phyloP scores from a whole-genome alignment of 2,888 invertebrate genomes.

The Syritta pipiens region DNA sequence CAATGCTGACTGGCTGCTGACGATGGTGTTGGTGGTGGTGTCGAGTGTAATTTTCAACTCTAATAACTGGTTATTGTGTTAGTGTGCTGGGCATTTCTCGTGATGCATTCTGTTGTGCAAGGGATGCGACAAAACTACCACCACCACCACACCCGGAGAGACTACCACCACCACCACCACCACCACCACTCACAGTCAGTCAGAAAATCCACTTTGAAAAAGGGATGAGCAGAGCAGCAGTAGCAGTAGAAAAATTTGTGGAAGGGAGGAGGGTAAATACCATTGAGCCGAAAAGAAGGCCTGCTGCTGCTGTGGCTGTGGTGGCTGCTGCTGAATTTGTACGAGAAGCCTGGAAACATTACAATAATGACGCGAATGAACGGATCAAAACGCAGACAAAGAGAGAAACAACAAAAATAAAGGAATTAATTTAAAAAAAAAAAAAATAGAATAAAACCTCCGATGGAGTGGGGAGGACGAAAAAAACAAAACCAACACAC shows the following conservation, averaged over 20 bases:
- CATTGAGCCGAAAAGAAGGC: constrained; percentile 62
- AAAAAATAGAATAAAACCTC: constrained; percentile 5
- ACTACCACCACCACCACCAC: constrained; percentile 43
- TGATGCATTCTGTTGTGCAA: constrained; percentile 48
- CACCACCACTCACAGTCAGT: background rate
- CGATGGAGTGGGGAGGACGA: constrained; percentile 19
- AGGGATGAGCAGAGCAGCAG: constrained; percentile 39
- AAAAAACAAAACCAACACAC: constrained; percentile 20
- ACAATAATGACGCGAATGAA: constrained; percentile 66
- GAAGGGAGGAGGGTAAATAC: constrained; percentile 33
- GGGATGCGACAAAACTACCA: constrained; percentile 64
- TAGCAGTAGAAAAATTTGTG: background rate
- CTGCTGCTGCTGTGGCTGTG: constrained; percentile 28
- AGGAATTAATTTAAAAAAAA: constrained; percentile 45
- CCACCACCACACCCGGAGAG: constrained; percentile 20
- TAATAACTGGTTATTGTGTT: constrained; percentile 67
- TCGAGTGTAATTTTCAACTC: constrained; percentile 38
- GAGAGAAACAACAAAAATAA: constrained; percentile 51
- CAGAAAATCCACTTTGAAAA: constrained; percentile 16
- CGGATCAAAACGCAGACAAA: constrained; percentile 50
- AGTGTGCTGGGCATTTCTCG: constrained; percentile 27
- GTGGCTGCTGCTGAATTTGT: constrained; percentile 43
- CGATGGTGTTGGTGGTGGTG: constrained; percentile 37
- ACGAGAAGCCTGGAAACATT: constrained; percentile 52
- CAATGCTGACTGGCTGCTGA: background rate